These are phyloP conservation scores for Andrena minutula DNA, from an alignment of 2,888 invertebrate species.

Conservation along the genomic window DNA sequence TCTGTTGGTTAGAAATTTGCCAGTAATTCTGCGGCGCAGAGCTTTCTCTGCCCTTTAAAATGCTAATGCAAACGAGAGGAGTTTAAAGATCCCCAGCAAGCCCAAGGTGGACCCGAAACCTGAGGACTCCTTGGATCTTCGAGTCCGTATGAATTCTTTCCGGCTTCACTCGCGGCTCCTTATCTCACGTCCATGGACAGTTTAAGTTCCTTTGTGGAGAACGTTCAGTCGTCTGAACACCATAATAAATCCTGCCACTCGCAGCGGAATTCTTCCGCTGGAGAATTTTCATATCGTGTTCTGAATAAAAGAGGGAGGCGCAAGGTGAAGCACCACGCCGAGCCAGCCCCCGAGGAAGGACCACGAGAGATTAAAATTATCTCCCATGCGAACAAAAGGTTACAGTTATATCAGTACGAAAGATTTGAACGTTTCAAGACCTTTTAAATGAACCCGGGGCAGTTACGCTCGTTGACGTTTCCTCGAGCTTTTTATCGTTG, in stretches of 20 bases:
- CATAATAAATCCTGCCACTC: conserved; percentile 7
- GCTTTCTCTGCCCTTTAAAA: not conserved
- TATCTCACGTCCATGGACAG: not conserved
- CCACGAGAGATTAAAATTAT: conserved; percentile 26
- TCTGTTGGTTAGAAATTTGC: not conserved
- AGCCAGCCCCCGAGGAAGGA: conserved; percentile 2
- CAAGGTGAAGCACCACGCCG: too few species aligned
- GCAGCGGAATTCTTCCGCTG: not conserved
- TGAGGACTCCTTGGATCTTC: too few species aligned
- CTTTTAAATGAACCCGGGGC: not conserved
- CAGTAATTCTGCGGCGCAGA: not conserved
- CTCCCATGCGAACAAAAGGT: conserved; percentile 16
- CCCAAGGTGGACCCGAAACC: too few species aligned
- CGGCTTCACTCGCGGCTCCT: not conserved
- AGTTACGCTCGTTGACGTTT: not conserved
- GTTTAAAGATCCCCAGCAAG: not conserved
- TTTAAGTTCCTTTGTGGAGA: not conserved
- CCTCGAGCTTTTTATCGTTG: not conserved
- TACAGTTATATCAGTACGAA: not conserved
- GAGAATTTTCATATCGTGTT: conserved; percentile 28
- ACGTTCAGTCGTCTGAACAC: not conserved
- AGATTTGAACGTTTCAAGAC: not conserved
- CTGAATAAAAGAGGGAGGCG: not conserved
- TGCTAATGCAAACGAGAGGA: not conserved
- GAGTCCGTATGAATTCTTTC: not conserved